Conservation (phyloP, 2,797 vertebrate species). For the Potorous gilbertii region DNA sequence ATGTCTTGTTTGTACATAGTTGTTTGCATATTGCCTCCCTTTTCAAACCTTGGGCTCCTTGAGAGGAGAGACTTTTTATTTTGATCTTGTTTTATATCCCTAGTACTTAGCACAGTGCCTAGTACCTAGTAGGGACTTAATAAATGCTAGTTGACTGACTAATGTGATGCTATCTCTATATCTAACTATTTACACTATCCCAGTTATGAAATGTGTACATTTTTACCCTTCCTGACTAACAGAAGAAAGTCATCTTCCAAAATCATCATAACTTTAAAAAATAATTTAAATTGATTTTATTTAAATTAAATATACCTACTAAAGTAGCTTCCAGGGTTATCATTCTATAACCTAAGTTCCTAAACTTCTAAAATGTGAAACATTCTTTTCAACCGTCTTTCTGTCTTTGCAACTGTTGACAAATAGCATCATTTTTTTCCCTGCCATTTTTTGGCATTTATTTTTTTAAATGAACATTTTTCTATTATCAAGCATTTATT, state of each 20-base stretch:
- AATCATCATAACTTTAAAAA: not conserved
- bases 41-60: slow-evolving; percentile 41
- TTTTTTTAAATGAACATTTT: not conserved
- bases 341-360: not conserved
- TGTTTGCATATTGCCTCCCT: not conserved
- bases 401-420: not conserved
- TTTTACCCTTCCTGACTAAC: slow-evolving; percentile 48
- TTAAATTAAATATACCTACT: not conserved
- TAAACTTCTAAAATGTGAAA: not conserved
- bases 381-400: not conserved
- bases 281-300: not conserved
- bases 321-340: not conserved
- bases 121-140: slow-evolving; percentile 29
- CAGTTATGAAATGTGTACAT: slow-evolving; percentile 40
- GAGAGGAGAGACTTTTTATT: slow-evolving; percentile 5
- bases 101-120: slow-evolving; percentile 43
- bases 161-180: not conserved
- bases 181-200: not conserved
- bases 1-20: not conserved
- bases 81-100: slow-evolving; percentile 31
- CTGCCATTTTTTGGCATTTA: not conserved
- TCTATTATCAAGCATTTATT: not conserved
- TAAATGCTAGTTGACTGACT: not conserved
- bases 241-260: slow-evolving; percentile 43
- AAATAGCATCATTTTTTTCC: not conserved